Evolutionary conservation across 2,113 vertebrate genomes (phyloP), one percentile per base, ranked within the genome.

Genomic region (Oxyura jamaicensis): DNA sequence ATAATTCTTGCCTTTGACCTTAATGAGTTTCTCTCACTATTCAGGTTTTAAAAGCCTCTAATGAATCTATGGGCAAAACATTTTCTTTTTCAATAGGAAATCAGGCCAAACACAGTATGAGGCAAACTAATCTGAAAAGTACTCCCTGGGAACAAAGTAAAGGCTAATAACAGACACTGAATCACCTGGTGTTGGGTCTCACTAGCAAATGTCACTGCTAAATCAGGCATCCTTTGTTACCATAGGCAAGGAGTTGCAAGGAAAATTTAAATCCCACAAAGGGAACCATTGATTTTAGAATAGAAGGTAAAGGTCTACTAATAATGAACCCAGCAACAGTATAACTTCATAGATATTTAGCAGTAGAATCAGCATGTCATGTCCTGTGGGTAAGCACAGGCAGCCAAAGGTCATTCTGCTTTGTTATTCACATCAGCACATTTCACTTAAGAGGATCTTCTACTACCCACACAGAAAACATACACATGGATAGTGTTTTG

Each of bases 221-320:
- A 97, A 97, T 95, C 73, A 91, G 53, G 31, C 23, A 83, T 88
- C 68, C 83, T 97, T 97, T 96, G 42, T 97, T 92, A 96, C 29
- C 25, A 66, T 14, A 89, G 21, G 62, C 56, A 95, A 91, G 12
- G 19, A 73, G 95, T 91, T 93, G 71, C 50, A 93, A 31, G 50
- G 84, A 93, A 93, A 95, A 81, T 86, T 87, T 88, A 94, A 88
- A 86, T 59, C 67, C 90, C 78, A 93, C 95, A 96, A 91, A 96
- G 39, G 48, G 71, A 92, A 74, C 26, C 14, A 95, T 17, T 95
- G 86, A 96, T 95, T 98, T 89, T 62, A 84, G 82, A 96, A 76
- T 22, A 75, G 80, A 22, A 90, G 60, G 94, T 88, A 69, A 95
- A 96, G 93, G 59, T 33, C 56, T 95, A 80, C 73, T 96, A 95